Percentiles rank a stretch among this genome's conserved stretches.
These are phyloP conservation scores for Sinopyrophorus schimmeli DNA, from an alignment of 2,888 invertebrate genomes.

Conservation along the genomic window DNA sequence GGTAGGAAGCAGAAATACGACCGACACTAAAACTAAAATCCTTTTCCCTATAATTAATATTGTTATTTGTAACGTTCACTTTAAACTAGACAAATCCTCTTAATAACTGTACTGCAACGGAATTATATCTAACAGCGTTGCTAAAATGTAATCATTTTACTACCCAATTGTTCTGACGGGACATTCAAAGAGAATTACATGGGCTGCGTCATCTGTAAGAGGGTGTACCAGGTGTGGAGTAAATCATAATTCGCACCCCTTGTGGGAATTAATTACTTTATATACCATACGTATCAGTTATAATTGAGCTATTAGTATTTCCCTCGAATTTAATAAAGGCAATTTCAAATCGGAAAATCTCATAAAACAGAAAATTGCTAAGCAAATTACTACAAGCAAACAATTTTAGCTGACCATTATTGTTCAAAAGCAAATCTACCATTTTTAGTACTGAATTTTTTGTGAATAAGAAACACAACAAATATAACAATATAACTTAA, in stretches of 20 bases:
- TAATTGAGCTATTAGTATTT: constrained; percentile 22
- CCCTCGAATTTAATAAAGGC: constrained; percentile 13
- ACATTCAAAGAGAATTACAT: constrained; percentile 31
- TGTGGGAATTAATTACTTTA: constrained; percentile 39
- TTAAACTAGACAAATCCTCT: constrained; percentile 3
- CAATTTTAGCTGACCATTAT: too few species aligned
- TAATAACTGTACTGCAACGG: constrained; percentile 10
- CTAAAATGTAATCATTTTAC: constrained; percentile 8
- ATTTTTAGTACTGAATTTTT: too few species aligned
- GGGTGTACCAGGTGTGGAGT: constrained; percentile 38
- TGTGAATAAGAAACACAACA: too few species aligned
- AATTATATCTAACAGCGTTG: constrained; percentile 6
- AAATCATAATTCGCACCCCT: constrained; percentile 38
- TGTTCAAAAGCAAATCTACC: too few species aligned
- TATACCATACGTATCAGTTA: constrained; percentile 27
- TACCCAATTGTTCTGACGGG: constrained; percentile 21
- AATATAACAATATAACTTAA: too few species aligned
- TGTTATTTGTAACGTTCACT: too few species aligned
- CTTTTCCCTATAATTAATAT: too few species aligned
- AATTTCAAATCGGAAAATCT: too few species aligned
- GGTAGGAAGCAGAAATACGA: too few species aligned
- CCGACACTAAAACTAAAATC: too few species aligned
- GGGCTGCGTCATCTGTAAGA: constrained; percentile 33
- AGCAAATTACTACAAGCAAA: not conserved
- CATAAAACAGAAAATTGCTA: too few species aligned